phyloP scores from a whole-genome alignment of 2,113 vertebrate genomes.

The Dicrurus megarhynchus region DNA sequence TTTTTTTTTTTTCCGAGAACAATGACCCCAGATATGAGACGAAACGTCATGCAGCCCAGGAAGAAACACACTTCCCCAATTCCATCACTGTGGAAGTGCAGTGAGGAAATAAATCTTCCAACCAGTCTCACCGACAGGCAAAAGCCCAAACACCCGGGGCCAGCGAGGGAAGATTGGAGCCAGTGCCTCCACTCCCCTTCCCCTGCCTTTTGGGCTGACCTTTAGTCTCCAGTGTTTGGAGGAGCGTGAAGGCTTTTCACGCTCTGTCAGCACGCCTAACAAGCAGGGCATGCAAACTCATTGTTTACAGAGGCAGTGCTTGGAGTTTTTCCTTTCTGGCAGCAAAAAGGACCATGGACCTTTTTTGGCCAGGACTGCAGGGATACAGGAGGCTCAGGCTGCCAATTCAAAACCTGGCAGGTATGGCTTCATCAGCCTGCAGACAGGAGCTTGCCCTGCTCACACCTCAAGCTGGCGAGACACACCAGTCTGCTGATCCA shows the following conservation, averaged over 20 bases:
- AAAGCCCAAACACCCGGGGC: fast-evolving
- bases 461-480: fast-evolving
- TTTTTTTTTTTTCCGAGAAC: fast-evolving
- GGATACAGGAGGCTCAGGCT: neutral
- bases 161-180: neutral
- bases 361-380: too few relatives aligned
- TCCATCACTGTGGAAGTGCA: fast-evolving
- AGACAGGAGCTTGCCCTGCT: neutral
- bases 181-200: neutral
- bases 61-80: neutral
- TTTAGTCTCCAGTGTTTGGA: neutral
- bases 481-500: neutral
- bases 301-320: neutral
- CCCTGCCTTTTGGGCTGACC: neutral
- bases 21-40: neutral
- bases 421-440: fast-evolving
- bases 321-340: neutral
- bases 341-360: neutral
- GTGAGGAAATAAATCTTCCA: neutral
- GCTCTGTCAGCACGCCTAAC: neutral
- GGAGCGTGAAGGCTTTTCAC: fast-evolving
- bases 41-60: fast-evolving
- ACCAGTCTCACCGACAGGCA: fast-evolving
- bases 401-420: neutral
- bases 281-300: neutral